Base-by-base conservation (phyloP, 2,113 vertebrate genomes). In the Corythornis vintsioides region DNA sequence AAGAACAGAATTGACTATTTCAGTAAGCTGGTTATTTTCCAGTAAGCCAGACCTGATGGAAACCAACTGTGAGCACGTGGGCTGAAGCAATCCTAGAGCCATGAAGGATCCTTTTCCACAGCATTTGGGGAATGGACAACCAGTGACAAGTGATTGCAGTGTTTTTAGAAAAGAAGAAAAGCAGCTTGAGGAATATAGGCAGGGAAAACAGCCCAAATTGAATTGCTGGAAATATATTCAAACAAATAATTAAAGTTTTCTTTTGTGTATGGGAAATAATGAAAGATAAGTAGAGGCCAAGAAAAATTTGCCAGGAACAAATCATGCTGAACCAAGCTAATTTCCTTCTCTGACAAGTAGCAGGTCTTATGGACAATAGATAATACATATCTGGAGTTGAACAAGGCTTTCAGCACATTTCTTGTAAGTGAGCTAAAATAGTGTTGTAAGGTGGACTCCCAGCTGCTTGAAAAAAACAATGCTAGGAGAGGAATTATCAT, bases 261-360 rank as follows among this genome's bases (percentile, higher is more conserved):
- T 93, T 95, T 88, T 88, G 60, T 92, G 60, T 26, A 47, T 80
- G 78, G 71, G 82, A 91, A 93, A 85, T 59, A 89, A 88, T 76
- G 71, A 85, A 89, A 70, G 71, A 77, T 89, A 94, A 94, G 91
- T 79, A 42, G 75, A 91, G 52, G 85, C 91, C 93, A 87, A 91
- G 88, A 91, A 91, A 70, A 75, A 83, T 85, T 94, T 87, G 75
- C 64, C 88, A 88, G 91, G 94, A 95, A 93, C 71, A 91, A 92
- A 95, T 91, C 78, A 40, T 92, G 78, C 75, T 1, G 10, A 76
- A 70, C 45, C 55, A 83, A 82, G 88, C 87, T 89, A 66, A 80
- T 88, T 92, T 89, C 88, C 87, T 89, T 86, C 82, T 88, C 60
- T 70, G 85, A 89, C 91, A 89, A 92, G 85, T 43, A 50, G 82